phyloP scores from a whole-genome alignment of 2,797 vertebrate species.

The Tokudaia muenninki region DNA sequence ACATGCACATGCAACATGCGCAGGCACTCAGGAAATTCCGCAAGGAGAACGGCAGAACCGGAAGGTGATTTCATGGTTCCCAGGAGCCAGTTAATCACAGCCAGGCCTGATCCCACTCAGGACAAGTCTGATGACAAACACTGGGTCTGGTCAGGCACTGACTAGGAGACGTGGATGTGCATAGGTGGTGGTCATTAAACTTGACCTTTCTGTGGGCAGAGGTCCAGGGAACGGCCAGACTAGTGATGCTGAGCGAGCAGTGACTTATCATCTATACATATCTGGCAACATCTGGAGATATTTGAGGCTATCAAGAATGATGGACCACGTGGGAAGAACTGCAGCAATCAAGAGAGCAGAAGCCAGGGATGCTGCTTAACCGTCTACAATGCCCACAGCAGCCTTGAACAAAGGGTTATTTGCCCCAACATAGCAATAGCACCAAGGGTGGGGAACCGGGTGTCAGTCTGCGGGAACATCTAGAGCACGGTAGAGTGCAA shows the following conservation, averaged over 20 bases:
- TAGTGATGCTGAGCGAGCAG: background rate
- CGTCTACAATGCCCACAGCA: background rate
- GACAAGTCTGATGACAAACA: conserved; percentile 45
- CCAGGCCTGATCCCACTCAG: background rate
- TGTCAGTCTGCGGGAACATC: background rate
- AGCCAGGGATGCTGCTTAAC: background rate
- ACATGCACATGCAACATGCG: too few relatives aligned
- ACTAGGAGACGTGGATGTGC: background rate
- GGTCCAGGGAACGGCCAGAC: background rate
- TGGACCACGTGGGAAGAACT: background rate
- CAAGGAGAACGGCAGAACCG: background rate
- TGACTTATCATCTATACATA: background rate
- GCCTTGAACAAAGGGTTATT: background rate
- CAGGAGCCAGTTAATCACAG: too few relatives aligned
- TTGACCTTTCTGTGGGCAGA: background rate
- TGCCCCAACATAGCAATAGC: background rate
- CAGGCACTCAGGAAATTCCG: background rate
- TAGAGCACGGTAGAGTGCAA: background rate
- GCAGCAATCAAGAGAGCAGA: background rate
- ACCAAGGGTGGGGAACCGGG: background rate
- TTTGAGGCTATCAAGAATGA: background rate
- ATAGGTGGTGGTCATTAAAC: conserved; percentile 14
- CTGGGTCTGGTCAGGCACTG: background rate
- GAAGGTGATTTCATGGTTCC: background rate
- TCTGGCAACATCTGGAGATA: background rate